Base-by-base conservation (phyloP, 2,888 invertebrate genomes). In the Heteromyza rotundicornis region DNA sequence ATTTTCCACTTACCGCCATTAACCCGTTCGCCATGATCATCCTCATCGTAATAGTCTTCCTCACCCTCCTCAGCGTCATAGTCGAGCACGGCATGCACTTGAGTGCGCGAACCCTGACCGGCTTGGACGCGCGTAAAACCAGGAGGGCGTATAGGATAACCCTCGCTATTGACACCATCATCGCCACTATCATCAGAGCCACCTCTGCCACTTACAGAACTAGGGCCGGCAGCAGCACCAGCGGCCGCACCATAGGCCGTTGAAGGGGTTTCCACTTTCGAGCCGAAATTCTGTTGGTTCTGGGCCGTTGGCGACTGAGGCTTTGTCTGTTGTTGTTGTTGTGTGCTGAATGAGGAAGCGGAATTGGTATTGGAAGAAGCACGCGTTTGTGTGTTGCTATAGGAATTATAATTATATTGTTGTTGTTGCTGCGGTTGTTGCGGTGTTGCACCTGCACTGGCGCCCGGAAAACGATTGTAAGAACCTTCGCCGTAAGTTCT, bases 61-160 rank as follows among this genome's bases (percentile, higher is more conserved):
- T 82, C 76, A 32, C 78, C 81, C 57, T 82, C 82, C 62, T 84
- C 84, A 17, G 78, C 78, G 65, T 84, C 84, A 57, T 84, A 84
- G 62, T 84, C 84, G 40, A 84, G 71, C 3, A 84, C 82, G 2
- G 84, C 84, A 65, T 83, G 83, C 50, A 83, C 83, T 60, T 83
- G 81, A 64, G 85, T 72, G 84, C 89, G 63, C 83, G 84, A 76
- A 1, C 85, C 86, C 20, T 84, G 82, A 1, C 86, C 85, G 1
- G 86, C 85, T 65, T 87, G 87, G 49, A 90, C 90, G 72, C 88
- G 87, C 14, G 89, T 89, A 75, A 87, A 90, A 3, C 88, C 88
- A 2, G 89, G 87, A 32, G 88, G 87, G 65, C 87, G 84, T 59
- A 86, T 85, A 1, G 86, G 85, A 65, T 85, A 86, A 52, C 70